A percentile compares a stretch with the other conserved stretches of the same genome.
These are phyloP conservation scores for Thymallus thymallus DNA, from an alignment of 2,113 vertebrate genomes.

Conservation along the genomic window DNA sequence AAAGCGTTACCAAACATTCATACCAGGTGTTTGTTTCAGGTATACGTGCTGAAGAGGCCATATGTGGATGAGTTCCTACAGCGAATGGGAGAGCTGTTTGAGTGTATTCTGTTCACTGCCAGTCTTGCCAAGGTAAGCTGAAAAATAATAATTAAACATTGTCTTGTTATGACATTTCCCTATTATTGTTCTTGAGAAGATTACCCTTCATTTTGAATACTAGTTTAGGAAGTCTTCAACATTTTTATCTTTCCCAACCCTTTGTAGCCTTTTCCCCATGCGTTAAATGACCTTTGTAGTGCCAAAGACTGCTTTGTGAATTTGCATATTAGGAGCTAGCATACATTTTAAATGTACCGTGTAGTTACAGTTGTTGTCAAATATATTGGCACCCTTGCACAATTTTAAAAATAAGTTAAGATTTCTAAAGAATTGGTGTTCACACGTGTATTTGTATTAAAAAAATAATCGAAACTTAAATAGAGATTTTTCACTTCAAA, in stretches of 20 bases:
- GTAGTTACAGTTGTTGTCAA: too few relatives aligned
- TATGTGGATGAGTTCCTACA: conserved; percentile 86
- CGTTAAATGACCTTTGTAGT: too few relatives aligned
- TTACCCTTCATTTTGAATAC: background rate
- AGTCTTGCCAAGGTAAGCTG: conserved; percentile 85
- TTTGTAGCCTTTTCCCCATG: background rate
- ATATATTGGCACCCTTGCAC: too few relatives aligned
- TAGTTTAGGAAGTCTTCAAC: too few relatives aligned
- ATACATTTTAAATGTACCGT: too few relatives aligned
- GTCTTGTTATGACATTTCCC: background rate
- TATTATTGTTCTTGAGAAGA: background rate
- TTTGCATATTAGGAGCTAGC: too few relatives aligned
- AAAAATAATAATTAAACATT: conserved; percentile 22
- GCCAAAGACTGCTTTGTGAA: background rate
- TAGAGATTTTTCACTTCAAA: too few relatives aligned
- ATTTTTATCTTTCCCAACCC: too few relatives aligned
- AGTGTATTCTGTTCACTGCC: conserved; percentile 89
- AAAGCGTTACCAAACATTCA: background rate
- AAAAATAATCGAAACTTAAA: too few relatives aligned
- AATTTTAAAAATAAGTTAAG: too few relatives aligned
- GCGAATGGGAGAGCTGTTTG: conserved; percentile 88
- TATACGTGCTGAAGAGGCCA: conserved; percentile 90
- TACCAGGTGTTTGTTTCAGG: conserved; percentile 60
- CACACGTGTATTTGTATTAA: too few relatives aligned
- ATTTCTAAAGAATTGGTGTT: too few relatives aligned